Conservation (phyloP, 2,888 invertebrate genomes). For the Acanthococcus lagerstroemiae region DNA sequence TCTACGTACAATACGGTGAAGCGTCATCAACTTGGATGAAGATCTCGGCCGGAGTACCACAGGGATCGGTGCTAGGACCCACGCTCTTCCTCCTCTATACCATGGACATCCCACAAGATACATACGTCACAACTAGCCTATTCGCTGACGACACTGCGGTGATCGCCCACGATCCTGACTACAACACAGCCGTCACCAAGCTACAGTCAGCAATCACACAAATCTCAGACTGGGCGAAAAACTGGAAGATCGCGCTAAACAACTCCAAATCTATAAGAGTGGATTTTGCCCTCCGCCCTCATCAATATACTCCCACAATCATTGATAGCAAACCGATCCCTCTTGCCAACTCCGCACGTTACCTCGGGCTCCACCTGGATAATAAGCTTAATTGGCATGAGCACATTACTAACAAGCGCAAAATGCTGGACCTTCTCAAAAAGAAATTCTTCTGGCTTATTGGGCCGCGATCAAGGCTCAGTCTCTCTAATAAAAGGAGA, state of each 20-base stretch:
- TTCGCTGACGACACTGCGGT: background rate
- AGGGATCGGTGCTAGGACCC: background rate
- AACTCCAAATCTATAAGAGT: background rate
- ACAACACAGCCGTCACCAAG: background rate
- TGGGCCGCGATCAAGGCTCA: background rate
- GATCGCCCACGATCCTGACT: background rate
- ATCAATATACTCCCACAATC: background rate
- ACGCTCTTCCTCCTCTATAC: background rate
- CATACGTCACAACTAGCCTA: background rate
- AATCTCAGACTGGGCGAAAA: background rate
- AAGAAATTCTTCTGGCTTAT: constrained; percentile 8
- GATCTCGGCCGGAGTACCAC: background rate
- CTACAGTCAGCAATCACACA: background rate
- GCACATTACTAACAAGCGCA: background rate
- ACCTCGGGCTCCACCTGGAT: background rate
- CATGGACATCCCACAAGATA: background rate
- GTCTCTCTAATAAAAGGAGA: constrained; percentile 7
- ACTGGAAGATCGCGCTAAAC: background rate
- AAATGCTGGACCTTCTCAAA: background rate
- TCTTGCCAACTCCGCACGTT: background rate
- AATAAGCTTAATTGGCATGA: background rate
- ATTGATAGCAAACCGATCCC: background rate
- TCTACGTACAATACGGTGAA: background rate
- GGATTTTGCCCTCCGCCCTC: background rate
- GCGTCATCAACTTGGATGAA: background rate